Base-by-base conservation (phyloP, 2,797 vertebrate species). In the Anniella stebbinsi region DNA sequence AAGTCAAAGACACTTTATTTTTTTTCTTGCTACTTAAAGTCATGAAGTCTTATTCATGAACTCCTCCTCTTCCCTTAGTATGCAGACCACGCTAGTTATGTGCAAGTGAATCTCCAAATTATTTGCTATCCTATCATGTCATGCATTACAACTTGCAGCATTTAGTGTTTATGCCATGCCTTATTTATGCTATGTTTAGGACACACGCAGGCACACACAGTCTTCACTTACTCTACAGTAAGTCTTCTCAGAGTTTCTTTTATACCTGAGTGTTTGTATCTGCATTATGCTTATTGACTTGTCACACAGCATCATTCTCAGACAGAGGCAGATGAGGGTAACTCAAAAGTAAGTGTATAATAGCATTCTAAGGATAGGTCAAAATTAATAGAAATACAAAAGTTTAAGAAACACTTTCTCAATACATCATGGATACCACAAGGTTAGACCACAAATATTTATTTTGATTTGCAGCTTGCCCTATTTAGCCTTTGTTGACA, bases 1-100 rank as follows among this genome's bases (percentile, higher is more conserved):
- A 70, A 72, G 13, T 48, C 23, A n/a, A 38, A 17, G 8, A 36
- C 36, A 80, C 2, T 10, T 70, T 45, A 25, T 3, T 18, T 51
- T 45, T 77, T 4, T 69, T 45, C 28, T 18, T 89, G 36, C 15
- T 70, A 38, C 36, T 23, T 57, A 89, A 89, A 2, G 15, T 23
- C n/a, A n/a, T n/a, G n/a, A 78, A 77, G 25, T 18, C 41, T 80
- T 88, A 41, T 60, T 72, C 51, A 72, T 89, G 77, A 45, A 86
- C 2, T 3, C 48, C 23, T 60, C 66, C 5, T 72, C 36, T 25
- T 80, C 51, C 8, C 33, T 28, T 38, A 36, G 12, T 8, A 41
- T 9, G 45, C 30, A 78, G 38, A 67, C 13, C 41, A 48, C 15
- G n/a, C 41, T 25, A 60, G 36, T 63, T 36, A 76, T 30, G 57